Evolutionary conservation across 2,797 vertebrate species (phyloP).

Genomic region (Macrochelys suwanniensis): DNA sequence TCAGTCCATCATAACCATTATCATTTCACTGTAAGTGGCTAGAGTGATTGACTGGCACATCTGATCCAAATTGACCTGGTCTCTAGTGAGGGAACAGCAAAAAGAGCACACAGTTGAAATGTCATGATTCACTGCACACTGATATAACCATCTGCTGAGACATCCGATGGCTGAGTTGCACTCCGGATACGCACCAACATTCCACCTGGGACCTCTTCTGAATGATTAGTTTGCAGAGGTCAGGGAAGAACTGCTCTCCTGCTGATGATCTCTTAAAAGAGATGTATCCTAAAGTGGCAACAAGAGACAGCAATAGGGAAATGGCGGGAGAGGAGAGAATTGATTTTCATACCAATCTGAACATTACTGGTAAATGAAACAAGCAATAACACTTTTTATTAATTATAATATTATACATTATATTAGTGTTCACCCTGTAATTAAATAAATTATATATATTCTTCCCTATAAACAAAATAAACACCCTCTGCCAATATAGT

Average conservation of each 20-base stretch:
- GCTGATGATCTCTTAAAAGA: conserved; percentile 41
- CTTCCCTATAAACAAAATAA: neutral
- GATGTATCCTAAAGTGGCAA: neutral
- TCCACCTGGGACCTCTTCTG: conserved; percentile 9
- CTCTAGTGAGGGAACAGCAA: conserved; percentile 19
- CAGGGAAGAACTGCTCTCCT: conserved; percentile 55
- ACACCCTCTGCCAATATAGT: neutral
- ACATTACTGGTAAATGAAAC: neutral
- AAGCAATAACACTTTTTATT: rapidly evolving
- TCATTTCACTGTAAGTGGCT: neutral
- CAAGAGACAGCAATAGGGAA: neutral
- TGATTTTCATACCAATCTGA: neutral
- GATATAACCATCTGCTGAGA: conserved; percentile 66
- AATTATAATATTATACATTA: neutral
- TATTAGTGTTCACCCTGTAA: neutral
- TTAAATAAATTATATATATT: neutral
- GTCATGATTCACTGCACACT: conserved; percentile 59
- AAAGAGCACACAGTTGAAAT: conserved; percentile 5
- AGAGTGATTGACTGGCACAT: conserved; percentile 25
- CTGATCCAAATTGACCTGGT: conserved; percentile 40
- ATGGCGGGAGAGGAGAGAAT: neutral
- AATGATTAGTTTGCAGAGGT: conserved; percentile 17
- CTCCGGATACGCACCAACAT: neutral
- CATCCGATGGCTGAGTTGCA: neutral
- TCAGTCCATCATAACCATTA: conserved; percentile 10